These are phyloP conservation scores for Amphiduros pacificus DNA, from an alignment of 2,888 invertebrate species.

Conservation along the genomic window DNA sequence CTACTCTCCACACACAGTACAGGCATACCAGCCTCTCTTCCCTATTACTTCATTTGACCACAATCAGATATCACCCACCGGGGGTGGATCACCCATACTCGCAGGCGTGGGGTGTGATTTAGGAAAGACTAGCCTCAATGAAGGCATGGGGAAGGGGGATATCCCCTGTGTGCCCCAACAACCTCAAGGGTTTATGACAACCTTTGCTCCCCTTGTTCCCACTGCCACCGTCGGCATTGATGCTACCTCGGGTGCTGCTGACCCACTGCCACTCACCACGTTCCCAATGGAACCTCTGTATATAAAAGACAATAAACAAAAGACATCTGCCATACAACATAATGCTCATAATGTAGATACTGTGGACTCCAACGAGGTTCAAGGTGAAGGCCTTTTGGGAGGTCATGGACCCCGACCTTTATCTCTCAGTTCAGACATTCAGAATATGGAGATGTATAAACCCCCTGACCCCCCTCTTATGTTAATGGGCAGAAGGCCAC, in stretches of 20 bases:
- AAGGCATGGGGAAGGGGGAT: background rate
- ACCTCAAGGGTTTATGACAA: background rate
- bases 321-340: no score
- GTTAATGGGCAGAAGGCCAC: background rate
- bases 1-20: background rate
- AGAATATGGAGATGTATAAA: conserved; percentile 17
- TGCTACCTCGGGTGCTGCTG: background rate
- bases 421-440: conserved; percentile 9
- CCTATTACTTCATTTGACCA: conserved; percentile 19
- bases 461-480: conserved; percentile 15
- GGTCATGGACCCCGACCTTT: conserved; percentile 1
- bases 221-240: background rate
- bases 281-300: no score
- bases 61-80: conserved; percentile 31
- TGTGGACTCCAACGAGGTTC: conserved; percentile 1
- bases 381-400: conserved; percentile 8
- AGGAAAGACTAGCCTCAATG: background rate
- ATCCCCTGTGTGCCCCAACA: background rate
- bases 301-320: no score
- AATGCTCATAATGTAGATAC: conserved; percentile 5
- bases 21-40: background rate
- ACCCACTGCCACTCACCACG: background rate
- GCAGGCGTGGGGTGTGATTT: background rate
- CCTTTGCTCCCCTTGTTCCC: background rate
- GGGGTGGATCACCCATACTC: conserved; percentile 3